phyloP scores from a whole-genome alignment of 2,797 vertebrate species.

The Carcharodon carcharias region DNA sequence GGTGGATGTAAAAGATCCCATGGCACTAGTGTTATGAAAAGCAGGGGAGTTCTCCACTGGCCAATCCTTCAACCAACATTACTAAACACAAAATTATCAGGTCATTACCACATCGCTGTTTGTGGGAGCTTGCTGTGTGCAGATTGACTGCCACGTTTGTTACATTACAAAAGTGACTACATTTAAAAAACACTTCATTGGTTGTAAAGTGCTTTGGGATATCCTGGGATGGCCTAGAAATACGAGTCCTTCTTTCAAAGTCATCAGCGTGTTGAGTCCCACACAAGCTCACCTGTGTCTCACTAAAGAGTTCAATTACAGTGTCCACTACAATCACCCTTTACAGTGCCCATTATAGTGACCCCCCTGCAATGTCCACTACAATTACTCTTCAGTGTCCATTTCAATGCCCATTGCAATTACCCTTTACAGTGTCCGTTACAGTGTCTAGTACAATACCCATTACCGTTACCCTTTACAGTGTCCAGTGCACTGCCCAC shows the following conservation, averaged over 20 bases:
- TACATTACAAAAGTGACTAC: background rate
- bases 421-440: background rate
- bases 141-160: background rate
- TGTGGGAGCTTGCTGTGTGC: background rate
- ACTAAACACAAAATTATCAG: too few species aligned
- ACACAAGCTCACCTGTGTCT: too few species aligned
- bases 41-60: background rate
- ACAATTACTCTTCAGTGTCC: background rate
- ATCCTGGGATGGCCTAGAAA: background rate
- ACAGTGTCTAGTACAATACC: background rate
- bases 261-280: background rate
- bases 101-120: background rate
- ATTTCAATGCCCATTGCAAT: background rate
- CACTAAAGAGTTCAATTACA: too few species aligned
- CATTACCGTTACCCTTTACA: background rate
- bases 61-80: background rate
- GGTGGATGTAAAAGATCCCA: background rate
- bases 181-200: background rate
- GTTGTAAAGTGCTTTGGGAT: background rate
- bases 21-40: too few species aligned
- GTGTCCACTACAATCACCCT: too few species aligned
- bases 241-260: background rate
- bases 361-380: too few species aligned
- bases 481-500: background rate
- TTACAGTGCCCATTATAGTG: background rate